A percentile compares a stretch with the other conserved stretches of the same genome.
Conservation (phyloP, 2,797 vertebrate genomes). For the Gastrophryne carolinensis region DNA sequence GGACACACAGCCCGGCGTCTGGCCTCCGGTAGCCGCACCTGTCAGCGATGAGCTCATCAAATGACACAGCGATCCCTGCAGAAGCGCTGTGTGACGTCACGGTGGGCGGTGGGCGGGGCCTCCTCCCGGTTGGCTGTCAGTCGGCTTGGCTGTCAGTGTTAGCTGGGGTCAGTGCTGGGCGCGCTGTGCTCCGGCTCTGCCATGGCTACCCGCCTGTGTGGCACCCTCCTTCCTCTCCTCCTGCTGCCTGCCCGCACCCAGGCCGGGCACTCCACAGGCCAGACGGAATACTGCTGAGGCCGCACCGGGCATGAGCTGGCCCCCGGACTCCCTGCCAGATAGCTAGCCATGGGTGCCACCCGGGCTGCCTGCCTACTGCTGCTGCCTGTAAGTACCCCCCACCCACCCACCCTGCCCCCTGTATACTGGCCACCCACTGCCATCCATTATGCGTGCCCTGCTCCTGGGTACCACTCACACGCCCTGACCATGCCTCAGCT, state of each 20-base stretch:
- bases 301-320: slow-evolving; percentile 14
- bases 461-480: too few species aligned
- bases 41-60: background rate
- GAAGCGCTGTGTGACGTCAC: background rate
- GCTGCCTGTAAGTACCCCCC: slow-evolving; percentile 12
- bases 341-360: slow-evolving; percentile 18
- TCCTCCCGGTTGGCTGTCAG: background rate
- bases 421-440: background rate
- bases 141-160: background rate
- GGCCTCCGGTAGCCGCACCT: too few species aligned
- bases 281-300: background rate
- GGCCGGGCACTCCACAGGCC: background rate
- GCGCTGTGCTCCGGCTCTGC: background rate
- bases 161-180: background rate
- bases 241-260: background rate
- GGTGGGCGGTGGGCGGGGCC: background rate
- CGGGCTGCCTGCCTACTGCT: slow-evolving; percentile 14
- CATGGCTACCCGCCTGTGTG: slow-evolving; percentile 2
- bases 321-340: background rate
- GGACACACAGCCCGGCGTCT: too few species aligned
- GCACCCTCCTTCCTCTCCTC: background rate
- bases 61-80: background rate
- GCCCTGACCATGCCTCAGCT: too few species aligned
- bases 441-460: too few species aligned
- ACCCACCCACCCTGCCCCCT: background rate